Evolutionary conservation across 2,113 vertebrate genomes (phyloP).

Genomic region (Triplophysa rosa): DNA sequence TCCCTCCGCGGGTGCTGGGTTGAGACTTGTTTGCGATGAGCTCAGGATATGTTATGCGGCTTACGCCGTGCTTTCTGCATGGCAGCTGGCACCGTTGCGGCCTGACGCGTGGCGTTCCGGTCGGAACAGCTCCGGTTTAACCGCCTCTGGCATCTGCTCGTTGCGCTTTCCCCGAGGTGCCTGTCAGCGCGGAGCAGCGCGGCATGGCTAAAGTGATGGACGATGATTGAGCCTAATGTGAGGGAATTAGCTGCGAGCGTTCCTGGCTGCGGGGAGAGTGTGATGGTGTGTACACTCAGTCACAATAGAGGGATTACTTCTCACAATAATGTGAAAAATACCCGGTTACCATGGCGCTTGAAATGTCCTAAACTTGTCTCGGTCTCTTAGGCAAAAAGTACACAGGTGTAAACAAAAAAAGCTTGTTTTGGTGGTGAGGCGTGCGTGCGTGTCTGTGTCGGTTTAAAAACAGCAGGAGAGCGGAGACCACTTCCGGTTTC

Average conservation of each 20-base stretch:
- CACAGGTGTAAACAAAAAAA: background rate
- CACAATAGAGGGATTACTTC: slow-evolving; percentile 38
- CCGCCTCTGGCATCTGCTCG: slow-evolving; percentile 12
- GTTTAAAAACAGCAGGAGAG: no score
- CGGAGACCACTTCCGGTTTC: no score
- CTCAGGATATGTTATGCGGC: slow-evolving; percentile 29
- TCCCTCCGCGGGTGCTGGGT: slow-evolving; percentile 12
- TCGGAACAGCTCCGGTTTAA: background rate
- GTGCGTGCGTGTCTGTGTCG: background rate
- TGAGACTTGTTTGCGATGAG: slow-evolving; percentile 15
- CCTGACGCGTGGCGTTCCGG: background rate
- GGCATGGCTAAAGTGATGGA: slow-evolving; percentile 35
- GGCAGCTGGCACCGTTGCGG: slow-evolving; percentile 16
- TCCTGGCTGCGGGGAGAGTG: background rate
- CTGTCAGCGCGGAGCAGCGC: slow-evolving; percentile 34
- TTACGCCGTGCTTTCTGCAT: background rate
- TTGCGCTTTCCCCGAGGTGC: slow-evolving; percentile 21
- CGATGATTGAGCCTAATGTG: slow-evolving; percentile 44
- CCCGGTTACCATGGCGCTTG: background rate
- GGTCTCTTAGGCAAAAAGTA: background rate
- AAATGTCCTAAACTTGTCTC: slow-evolving; percentile 1
- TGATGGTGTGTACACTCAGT: slow-evolving; percentile 21
- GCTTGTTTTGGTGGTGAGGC: background rate
- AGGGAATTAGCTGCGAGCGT: slow-evolving; percentile 35
- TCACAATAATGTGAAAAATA: slow-evolving; percentile 37